Evolutionary conservation across 2,113 vertebrate species (phyloP).

Genomic region (Hiodon tergisus): DNA sequence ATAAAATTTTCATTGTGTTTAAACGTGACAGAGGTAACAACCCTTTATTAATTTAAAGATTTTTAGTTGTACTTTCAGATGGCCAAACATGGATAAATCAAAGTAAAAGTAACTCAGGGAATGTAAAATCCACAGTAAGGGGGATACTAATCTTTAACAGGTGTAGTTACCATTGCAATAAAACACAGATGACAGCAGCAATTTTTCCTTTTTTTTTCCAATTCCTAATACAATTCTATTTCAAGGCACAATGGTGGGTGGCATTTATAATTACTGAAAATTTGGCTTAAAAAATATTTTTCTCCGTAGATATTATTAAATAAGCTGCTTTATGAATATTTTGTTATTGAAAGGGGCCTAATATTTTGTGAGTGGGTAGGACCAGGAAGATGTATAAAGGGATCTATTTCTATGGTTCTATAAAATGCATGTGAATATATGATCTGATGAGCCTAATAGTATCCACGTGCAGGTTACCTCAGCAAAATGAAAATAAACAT

Average conservation of each 20-base stretch:
- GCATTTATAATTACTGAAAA: conserved; percentile 66
- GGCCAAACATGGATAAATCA: conserved; percentile 57
- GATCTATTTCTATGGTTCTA: conserved; percentile 41
- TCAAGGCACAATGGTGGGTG: conserved; percentile 54
- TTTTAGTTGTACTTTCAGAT: conserved; percentile 42
- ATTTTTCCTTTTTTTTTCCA: conserved; percentile 55
- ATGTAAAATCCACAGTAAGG: conserved; percentile 64
- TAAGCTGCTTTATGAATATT: conserved; percentile 38
- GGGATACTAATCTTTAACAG: conserved; percentile 65
- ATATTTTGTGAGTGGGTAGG: conserved; percentile 42
- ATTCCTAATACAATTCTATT: conserved; percentile 60
- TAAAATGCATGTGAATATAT: conserved; percentile 29
- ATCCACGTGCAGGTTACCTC: conserved; percentile 30
- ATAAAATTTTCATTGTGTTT: background rate
- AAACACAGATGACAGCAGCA: conserved; percentile 54
- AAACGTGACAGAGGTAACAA: background rate
- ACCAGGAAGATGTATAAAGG: conserved; percentile 31
- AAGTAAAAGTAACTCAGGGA: conserved; percentile 53
- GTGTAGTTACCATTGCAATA: conserved; percentile 57
- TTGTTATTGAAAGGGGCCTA: conserved; percentile 33
- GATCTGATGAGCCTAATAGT: conserved; percentile 40
- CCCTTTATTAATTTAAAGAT: background rate
- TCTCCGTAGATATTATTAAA: conserved; percentile 50
- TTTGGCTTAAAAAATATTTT: conserved; percentile 65
- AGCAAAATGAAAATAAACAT: background rate